phyloP scores from a whole-genome alignment of 2,888 invertebrate genomes.

The Doris montereyensis region DNA sequence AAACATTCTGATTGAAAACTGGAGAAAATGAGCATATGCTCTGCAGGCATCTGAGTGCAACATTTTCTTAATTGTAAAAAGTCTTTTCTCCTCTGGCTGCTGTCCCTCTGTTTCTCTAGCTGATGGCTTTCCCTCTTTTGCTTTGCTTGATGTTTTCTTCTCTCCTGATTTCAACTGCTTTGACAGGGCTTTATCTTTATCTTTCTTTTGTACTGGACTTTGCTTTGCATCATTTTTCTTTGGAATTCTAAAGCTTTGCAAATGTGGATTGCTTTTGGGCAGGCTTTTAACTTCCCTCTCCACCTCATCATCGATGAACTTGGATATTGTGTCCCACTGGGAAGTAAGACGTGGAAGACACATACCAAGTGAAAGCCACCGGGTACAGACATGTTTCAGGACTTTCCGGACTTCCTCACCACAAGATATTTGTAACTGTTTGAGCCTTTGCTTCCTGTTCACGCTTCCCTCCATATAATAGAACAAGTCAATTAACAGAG shows the following conservation, averaged over 20 bases:
- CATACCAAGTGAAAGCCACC: conserved; percentile 9
- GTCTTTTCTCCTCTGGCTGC: background rate
- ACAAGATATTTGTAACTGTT: background rate
- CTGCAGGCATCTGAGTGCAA: background rate
- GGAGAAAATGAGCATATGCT: conserved; percentile 4
- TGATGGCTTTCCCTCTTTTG: background rate
- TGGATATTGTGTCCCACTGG: background rate
- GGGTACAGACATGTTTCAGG: background rate
- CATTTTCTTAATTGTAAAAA: background rate
- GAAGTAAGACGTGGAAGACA: background rate
- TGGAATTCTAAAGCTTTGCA: background rate
- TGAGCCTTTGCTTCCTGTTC: conserved; percentile 4
- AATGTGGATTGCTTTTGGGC: background rate
- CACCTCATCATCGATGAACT: background rate
- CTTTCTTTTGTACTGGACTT: background rate
- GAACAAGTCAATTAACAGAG: conserved; percentile 3
- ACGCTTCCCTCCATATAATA: background rate
- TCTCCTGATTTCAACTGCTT: background rate
- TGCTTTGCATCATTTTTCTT: background rate
- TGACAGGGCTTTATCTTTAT: background rate
- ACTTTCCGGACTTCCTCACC: background rate
- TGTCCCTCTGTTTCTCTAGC: background rate
- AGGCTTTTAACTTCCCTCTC: background rate
- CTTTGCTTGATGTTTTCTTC: background rate
- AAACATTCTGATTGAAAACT: background rate